phyloP scores from a whole-genome alignment of 2,797 vertebrate genomes.

The Lagodon rhomboides region DNA sequence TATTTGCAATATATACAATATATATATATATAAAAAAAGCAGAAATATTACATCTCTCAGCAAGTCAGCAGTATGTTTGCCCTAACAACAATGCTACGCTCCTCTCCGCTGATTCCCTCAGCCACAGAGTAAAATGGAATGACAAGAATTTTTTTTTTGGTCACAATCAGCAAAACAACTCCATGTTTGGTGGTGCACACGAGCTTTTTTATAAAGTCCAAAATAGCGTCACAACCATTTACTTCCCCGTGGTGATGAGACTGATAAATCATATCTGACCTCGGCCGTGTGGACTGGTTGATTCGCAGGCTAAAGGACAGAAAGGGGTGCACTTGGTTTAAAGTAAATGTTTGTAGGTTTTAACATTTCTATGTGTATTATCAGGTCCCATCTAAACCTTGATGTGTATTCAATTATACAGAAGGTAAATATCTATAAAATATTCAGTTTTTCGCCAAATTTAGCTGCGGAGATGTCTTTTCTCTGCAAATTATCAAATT shows the following conservation, averaged over 20 bases:
- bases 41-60: conserved; percentile 58
- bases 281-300: not conserved
- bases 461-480: not conserved
- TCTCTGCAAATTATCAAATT: not conserved
- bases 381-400: not conserved
- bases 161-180: conserved; percentile 53
- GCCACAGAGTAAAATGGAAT: conserved; percentile 39
- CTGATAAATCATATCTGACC: not conserved
- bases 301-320: not conserved
- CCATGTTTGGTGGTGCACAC: conserved; percentile 5
- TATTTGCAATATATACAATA: conserved; percentile 62
- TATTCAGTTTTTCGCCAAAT: not conserved
- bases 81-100: conserved; percentile 24
- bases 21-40: conserved; percentile 37
- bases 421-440: not conserved
- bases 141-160: conserved; percentile 45
- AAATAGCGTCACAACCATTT: not conserved
- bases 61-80: conserved; percentile 38
- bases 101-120: conserved; percentile 1
- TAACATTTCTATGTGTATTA: not conserved
- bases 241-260: not conserved
- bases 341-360: not conserved
- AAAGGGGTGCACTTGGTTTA: not conserved
- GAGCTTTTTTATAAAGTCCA: conserved; percentile 31
- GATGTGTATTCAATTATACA: not conserved